phyloP scores from a whole-genome alignment of 2,888 invertebrate genomes.

The Euclidia mi region DNA sequence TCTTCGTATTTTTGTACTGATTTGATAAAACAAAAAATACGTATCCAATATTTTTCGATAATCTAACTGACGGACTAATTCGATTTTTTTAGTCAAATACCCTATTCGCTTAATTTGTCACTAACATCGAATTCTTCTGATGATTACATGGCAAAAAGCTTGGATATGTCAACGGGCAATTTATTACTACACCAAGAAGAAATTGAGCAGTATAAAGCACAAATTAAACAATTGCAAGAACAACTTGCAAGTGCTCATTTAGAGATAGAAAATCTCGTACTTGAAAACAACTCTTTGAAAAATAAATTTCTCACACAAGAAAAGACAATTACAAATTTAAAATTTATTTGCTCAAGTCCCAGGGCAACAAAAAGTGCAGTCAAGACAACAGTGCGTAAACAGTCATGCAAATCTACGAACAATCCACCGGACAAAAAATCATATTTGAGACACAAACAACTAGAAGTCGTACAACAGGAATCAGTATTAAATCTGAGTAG shows the following conservation, averaged over 20 bases:
- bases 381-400: too few relatives aligned
- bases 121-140: not conserved
- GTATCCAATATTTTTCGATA: too few relatives aligned
- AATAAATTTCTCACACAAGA: not conserved
- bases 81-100: too few relatives aligned
- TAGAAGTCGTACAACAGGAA: not conserved
- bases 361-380: not conserved
- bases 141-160: not conserved
- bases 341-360: not conserved
- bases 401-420: not conserved
- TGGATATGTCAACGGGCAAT: not conserved
- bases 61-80: too few relatives aligned
- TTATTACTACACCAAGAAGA: not conserved
- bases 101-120: not conserved
- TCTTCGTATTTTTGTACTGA: too few relatives aligned
- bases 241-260: not conserved
- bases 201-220: not conserved
- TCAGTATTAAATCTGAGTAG: not conserved
- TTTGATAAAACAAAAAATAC: too few relatives aligned
- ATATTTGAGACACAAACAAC: not conserved
- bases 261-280: not conserved
- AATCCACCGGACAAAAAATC: too few relatives aligned
- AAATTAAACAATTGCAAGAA: slow-evolving; percentile 1
- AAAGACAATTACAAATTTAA: not conserved
- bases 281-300: slow-evolving; percentile 1